Evolutionary conservation across 2,113 vertebrate species (phyloP).

Genomic region (Sarotherodon lohbergeri): DNA sequence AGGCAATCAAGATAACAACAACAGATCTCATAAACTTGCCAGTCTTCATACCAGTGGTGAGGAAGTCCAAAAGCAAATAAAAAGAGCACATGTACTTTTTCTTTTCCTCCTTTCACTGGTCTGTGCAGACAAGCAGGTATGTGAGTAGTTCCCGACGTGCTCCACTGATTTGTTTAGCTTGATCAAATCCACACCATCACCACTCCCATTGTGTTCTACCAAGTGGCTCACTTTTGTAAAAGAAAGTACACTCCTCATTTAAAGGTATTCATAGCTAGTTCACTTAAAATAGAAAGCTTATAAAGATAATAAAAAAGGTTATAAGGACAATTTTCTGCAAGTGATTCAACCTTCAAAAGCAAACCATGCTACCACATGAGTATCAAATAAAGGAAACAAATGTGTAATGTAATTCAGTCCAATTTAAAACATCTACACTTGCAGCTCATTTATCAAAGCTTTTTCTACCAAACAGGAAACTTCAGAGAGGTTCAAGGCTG

Average conservation of each 20-base stretch:
- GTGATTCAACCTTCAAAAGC: background rate
- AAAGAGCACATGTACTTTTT: background rate
- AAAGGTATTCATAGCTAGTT: background rate
- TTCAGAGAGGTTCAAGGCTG: background rate
- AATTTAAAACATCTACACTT: background rate
- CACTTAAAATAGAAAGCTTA: background rate
- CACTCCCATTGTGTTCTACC: background rate
- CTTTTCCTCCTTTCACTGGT: background rate
- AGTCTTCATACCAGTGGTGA: background rate
- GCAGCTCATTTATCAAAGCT: background rate
- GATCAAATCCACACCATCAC: background rate
- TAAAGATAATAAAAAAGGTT: background rate
- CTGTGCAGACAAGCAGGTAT: background rate
- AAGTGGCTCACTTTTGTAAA: fast-evolving
- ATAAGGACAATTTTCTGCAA: background rate
- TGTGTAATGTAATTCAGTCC: background rate
- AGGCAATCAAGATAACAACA: background rate
- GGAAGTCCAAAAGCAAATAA: background rate
- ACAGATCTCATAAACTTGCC: background rate
- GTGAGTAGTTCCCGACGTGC: background rate
- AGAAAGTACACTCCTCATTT: background rate
- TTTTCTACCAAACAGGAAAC: background rate
- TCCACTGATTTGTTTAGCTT: background rate
- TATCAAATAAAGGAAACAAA: background rate
- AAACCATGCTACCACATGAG: background rate